Evolutionary conservation across 1,140 invertebrate species (phyloP).

Genomic region (Drosophila ironensis): DNA sequence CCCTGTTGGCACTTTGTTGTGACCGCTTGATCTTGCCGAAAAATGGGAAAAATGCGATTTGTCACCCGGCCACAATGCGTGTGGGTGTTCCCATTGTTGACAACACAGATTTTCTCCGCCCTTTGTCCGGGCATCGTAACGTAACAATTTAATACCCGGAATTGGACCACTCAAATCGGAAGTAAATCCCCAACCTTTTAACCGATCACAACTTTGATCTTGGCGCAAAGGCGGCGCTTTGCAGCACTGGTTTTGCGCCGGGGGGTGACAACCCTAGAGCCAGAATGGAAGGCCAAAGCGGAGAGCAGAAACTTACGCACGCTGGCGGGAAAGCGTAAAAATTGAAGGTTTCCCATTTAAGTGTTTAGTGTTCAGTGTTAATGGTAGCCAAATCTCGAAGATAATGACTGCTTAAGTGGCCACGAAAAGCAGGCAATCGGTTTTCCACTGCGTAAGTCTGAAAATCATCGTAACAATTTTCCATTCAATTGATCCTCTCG

Average conservation of each 20-base stretch:
- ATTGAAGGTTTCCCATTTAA: background rate
- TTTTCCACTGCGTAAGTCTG: slow-evolving; percentile 32
- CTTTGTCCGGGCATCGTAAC: slow-evolving; percentile 38
- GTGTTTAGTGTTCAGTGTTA: slow-evolving; percentile 42
- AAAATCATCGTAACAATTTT: too few species aligned
- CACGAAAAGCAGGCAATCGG: background rate
- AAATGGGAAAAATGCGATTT: slow-evolving; percentile 48
- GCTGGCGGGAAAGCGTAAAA: slow-evolving; percentile 12
- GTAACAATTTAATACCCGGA: slow-evolving; percentile 69
- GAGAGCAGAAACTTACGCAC: slow-evolving; percentile 29
- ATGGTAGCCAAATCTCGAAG: too few species aligned
- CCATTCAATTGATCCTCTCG: too few species aligned
- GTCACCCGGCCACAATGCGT: slow-evolving; percentile 60
- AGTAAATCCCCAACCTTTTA: slow-evolving; percentile 35
- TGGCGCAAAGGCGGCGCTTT: background rate
- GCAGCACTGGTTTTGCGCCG: slow-evolving; percentile 9
- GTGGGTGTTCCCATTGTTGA: slow-evolving; percentile 69
- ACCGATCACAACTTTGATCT: too few species aligned
- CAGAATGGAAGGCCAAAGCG: slow-evolving; percentile 9
- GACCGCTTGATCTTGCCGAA: slow-evolving; percentile 64
- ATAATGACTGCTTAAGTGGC: slow-evolving; percentile 5
- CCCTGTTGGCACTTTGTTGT: slow-evolving; percentile 53
- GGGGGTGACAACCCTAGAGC: background rate
- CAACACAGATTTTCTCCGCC: slow-evolving; percentile 17
- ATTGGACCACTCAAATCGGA: slow-evolving; percentile 50